phyloP scores from a whole-genome alignment of 1,140 invertebrate genomes.

The Monochamus saltuarius region DNA sequence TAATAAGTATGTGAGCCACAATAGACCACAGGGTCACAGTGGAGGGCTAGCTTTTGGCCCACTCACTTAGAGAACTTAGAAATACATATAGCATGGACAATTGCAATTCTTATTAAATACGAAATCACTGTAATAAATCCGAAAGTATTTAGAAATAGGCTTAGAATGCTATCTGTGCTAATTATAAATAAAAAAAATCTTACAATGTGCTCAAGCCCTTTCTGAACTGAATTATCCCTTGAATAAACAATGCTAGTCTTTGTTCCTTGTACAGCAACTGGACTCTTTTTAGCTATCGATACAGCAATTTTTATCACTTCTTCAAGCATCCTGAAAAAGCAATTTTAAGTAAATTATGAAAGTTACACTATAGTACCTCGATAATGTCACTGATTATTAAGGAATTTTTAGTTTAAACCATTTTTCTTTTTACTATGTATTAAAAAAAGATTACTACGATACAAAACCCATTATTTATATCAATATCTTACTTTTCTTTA shows the following conservation, averaged over 20 bases:
- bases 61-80: too few species aligned
- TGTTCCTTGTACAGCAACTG: constrained; percentile 88
- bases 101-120: too few species aligned
- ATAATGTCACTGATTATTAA: not conserved
- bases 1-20: too few species aligned
- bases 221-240: constrained; percentile 80
- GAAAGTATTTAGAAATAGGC: too few species aligned
- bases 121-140: too few species aligned
- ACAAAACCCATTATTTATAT: not conserved
- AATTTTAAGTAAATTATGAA: not conserved
- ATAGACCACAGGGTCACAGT: too few species aligned
- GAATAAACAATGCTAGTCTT: constrained; percentile 85
- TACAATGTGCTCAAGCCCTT: constrained; percentile 87
- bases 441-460: not conserved
- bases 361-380: not conserved
- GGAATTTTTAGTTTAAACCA: not conserved
- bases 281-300: constrained; percentile 86
- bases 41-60: too few species aligned
- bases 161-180: too few species aligned
- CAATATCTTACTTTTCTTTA: constrained; percentile 62
- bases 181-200: too few species aligned
- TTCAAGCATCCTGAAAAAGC: constrained; percentile 62
- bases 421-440: not conserved
- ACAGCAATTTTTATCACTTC: constrained; percentile 73
- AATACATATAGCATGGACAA: too few species aligned